Base-by-base conservation (phyloP, 2,113 vertebrate genomes). In the Mohoua ochrocephala region DNA sequence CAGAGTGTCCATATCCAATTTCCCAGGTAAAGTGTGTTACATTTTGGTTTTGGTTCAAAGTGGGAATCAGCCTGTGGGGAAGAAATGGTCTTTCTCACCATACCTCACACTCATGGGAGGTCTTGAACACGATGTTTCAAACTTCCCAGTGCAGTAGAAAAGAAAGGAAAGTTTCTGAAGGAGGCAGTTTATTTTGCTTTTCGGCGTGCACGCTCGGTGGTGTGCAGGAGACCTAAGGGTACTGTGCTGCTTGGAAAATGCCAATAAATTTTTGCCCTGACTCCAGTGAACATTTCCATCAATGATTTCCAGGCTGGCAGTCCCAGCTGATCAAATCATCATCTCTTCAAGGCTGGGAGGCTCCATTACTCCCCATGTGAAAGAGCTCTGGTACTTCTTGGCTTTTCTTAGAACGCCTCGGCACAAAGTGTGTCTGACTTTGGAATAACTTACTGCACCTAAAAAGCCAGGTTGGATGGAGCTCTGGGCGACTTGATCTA, bases 101-200 rank as follows among this genome's bases (percentile, higher is more conserved):
- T 31, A 41, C 10, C 41, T 70, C 59, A 45, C 10, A 3, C 14
- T 42, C 22, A 11, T 45, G 69, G 84, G 67, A 41, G 60, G 82
- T 82, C 82, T 42, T 63, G 60, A 53, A 76, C 64, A 37, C 10
- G 52, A 37, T 21, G 15, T 77, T 77, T n/a, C 33, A 50, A 69
- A 60, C 49, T 21, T 45, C 23, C 10, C 7, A 5, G 67, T 23
- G 56, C 28, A 33, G 14, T n/a, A 14, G 4, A 28, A 61, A 70
- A 47, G 47, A 81, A 49, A 79, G 53, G 28, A 4, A 65, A 54
- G 28, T 39, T 73, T 95, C 47, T 20, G 77, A 82, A 77, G 0
- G 7, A 54, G 39, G 53, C 81, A 31, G 84, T 91, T 96, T 94
- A 52, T 85, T 97, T 93, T 93, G 69, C 74, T 89, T 96, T 92